These are phyloP conservation scores for Drosophila rellima DNA, from an alignment of 2,888 invertebrate species.

Conservation along the genomic window DNA sequence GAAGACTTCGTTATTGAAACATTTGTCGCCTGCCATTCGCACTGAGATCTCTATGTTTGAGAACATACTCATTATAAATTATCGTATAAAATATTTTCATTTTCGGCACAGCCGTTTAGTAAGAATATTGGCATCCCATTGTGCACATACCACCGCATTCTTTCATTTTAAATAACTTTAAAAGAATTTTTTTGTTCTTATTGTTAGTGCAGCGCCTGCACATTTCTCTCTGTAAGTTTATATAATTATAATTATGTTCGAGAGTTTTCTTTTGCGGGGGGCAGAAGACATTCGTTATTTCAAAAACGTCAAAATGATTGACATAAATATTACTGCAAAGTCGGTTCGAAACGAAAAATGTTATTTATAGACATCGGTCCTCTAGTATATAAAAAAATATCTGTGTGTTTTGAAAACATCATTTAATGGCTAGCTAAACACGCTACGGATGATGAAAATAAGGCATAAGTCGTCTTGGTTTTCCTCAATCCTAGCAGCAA, in stretches of 20 bases:
- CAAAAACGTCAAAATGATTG: constrained; percentile 69
- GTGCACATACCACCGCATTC: constrained; percentile 43
- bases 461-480: constrained; percentile 12
- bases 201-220: constrained; percentile 29
- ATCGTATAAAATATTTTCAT: constrained; percentile 71
- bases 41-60: constrained; percentile 39
- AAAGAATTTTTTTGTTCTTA: constrained; percentile 17
- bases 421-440: constrained; percentile 43
- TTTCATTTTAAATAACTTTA: constrained; percentile 15
- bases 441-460: constrained; percentile 23
- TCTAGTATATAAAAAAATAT: constrained; percentile 37
- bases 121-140: constrained; percentile 61
- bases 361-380: constrained; percentile 69
- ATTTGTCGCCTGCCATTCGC: constrained; percentile 58
- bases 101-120: constrained; percentile 67
- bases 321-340: constrained; percentile 63
- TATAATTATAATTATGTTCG: constrained; percentile 49
- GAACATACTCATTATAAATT: constrained; percentile 57
- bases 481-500: no score
- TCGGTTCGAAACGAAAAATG: constrained; percentile 38
- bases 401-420: constrained; percentile 51
- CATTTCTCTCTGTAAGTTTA: constrained; percentile 61
- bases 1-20: constrained; percentile 41
- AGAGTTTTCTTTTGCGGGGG: constrained; percentile 16
- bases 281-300: constrained; percentile 9